Evolutionary conservation across 2,797 vertebrate species (phyloP).

Genomic region (Myotis vivesi): DNA sequence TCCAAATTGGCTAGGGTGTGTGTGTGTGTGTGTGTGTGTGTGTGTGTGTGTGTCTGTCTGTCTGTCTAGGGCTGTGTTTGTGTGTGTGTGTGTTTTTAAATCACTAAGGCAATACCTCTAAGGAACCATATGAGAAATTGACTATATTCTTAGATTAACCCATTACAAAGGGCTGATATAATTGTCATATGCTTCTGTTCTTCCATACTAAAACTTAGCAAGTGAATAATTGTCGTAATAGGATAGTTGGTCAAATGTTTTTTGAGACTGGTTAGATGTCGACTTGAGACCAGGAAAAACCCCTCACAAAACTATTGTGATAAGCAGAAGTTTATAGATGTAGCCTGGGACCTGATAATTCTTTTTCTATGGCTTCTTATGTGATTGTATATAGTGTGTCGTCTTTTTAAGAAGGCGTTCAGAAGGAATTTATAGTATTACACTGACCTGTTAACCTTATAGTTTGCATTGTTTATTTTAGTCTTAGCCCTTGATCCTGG

Average conservation of each 20-base stretch:
- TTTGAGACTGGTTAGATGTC: constrained; percentile 16
- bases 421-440: constrained; percentile 38
- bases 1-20: too few relatives aligned
- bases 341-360: not conserved
- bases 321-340: not conserved
- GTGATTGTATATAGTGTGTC: not conserved
- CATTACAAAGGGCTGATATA: not conserved
- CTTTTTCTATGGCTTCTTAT: not conserved
- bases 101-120: not conserved
- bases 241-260: not conserved
- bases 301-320: not conserved
- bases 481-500: not conserved
- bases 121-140: not conserved
- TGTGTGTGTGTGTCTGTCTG: too few relatives aligned
- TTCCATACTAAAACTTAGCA: constrained; percentile 1
- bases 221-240: not conserved
- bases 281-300: not conserved
- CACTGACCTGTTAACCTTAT: not conserved
- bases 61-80: not conserved
- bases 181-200: not conserved
- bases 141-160: not conserved
- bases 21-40: not conserved
- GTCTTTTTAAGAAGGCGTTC: constrained; percentile 5
- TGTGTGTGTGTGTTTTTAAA: not conserved
- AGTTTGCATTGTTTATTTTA: constrained; percentile 20